Base-by-base conservation (phyloP, 2,888 invertebrate genomes). In the Platerodrilus igneus region DNA sequence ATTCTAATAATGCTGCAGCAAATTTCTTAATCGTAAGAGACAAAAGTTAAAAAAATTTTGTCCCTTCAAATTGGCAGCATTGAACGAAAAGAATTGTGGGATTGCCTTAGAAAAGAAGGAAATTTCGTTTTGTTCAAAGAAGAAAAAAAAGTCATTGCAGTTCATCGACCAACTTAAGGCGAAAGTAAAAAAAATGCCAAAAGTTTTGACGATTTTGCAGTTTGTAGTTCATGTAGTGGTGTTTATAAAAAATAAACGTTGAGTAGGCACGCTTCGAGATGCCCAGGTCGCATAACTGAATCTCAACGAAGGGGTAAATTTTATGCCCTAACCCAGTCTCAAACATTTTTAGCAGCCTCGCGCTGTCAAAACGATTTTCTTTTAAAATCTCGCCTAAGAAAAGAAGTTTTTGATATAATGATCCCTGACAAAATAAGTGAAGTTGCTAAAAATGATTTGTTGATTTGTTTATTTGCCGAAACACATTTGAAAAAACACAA, bases 381-480 rank as follows among this genome's bases (percentile, higher is more conserved):
- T 18, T 7, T 31, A 20, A 31, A 31, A 20, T 20, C 20, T 20
- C 10, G 31, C n/a, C n/a, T 31, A 31, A 2, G 14, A 4, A 19
- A 31, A 8, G 31, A 31, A 31, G 31, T 31, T 19, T 31, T 19
- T 20, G 11, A 20, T 10, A 31, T 31, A 20, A 31, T 31, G 31
- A 19, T n/a, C 11, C 18, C 26, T 1, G 34, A 34, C 23, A 16
- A 35, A 15, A 32, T 40, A 21, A 35, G 35, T 29, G 6, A 21
- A 30, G 35, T 29, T 19, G 37, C 37, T 14, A 20, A 26, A 16
- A 37, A 37, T 23, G 41, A 41, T 17, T 10, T 34, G 13, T 19
- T 41, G 28, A 39, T 43, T 21, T 17, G 29, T n/a, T n/a, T n/a
- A n/a, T n/a, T n/a, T n/a, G n/a, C 38, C 38, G 21, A 33, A 31